Percentiles rank a stretch among this genome's conserved stretches.
Evolutionary conservation across 2,797 vertebrate species (phyloP).

Genomic region (Molossus molossus): DNA sequence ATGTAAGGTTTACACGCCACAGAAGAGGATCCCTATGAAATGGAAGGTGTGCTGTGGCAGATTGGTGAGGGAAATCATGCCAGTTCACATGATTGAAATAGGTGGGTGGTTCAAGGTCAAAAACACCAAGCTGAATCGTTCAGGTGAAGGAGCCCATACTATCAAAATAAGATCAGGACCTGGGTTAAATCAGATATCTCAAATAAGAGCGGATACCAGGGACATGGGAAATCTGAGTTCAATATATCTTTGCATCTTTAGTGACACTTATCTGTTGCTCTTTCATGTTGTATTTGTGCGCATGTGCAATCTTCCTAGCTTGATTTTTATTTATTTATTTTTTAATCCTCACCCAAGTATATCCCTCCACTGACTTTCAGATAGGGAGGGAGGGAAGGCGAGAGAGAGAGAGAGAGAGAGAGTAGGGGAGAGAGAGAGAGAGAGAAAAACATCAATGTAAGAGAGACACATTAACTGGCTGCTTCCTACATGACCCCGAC

Average conservation of each 20-base stretch:
- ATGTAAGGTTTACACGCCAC: not conserved
- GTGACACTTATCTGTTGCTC: not conserved
- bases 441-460: too few relatives aligned
- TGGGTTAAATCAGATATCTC: not conserved
- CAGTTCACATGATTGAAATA: not conserved
- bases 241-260: not conserved
- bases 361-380: too few relatives aligned
- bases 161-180: slow-evolving; percentile 19
- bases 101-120: not conserved
- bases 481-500: too few relatives aligned
- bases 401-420: too few relatives aligned
- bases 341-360: too few relatives aligned
- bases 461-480: too few relatives aligned
- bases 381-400: too few relatives aligned
- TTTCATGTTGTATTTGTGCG: not conserved
- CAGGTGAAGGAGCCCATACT: not conserved
- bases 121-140: not conserved
- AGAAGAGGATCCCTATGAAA: not conserved
- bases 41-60: not conserved
- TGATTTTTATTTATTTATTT: not conserved
- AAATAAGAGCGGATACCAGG: not conserved
- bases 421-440: too few relatives aligned
- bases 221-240: not conserved
- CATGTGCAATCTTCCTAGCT: not conserved
- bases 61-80: not conserved